These are phyloP conservation scores for Magallana gigas DNA, from an alignment of 1,140 invertebrate genomes.

Conservation along the genomic window DNA sequence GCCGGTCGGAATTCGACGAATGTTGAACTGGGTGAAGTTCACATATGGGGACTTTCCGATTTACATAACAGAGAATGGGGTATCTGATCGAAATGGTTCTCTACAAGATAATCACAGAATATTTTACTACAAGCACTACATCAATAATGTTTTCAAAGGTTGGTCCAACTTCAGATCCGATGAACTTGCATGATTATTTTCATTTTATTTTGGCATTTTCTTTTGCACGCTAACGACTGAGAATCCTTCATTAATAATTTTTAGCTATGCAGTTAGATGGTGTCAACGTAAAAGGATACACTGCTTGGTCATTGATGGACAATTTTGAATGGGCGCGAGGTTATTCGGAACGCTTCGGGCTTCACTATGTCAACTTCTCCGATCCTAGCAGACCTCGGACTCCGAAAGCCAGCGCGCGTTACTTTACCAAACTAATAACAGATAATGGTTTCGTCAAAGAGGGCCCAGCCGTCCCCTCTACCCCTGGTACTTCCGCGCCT, in stretches of 20 bases:
- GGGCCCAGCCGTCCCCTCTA: constrained; percentile 45
- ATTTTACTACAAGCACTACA: constrained; percentile 81
- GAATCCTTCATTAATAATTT: not conserved
- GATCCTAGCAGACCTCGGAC: constrained; percentile 84
- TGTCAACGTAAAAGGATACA: constrained; percentile 85
- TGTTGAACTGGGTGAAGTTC: constrained; percentile 83
- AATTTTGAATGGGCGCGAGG: constrained; percentile 88
- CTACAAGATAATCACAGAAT: constrained; percentile 81
- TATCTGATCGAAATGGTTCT: constrained; percentile 78
- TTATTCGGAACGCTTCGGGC: constrained; percentile 84
- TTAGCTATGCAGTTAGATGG: constrained; percentile 79
- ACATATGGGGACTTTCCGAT: constrained; percentile 83
- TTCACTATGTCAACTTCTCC: constrained; percentile 87
- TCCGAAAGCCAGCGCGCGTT: constrained; percentile 85
- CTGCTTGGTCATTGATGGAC: constrained; percentile 87
- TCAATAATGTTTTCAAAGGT: constrained; percentile 83
- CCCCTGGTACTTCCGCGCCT: constrained; percentile 1
- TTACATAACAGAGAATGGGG: constrained; percentile 87
- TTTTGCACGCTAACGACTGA: too few relatives aligned
- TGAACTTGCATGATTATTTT: not conserved
- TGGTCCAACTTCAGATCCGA: too few relatives aligned
- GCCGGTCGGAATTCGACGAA: constrained; percentile 85
- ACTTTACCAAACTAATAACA: constrained; percentile 63
- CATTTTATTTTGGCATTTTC: not conserved
- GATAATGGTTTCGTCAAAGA: constrained; percentile 68